Percentiles rank a stretch among this genome's conserved stretches.
Evolutionary conservation across 1,140 invertebrate species (phyloP).

Genomic region (Lepidurus couesii): DNA sequence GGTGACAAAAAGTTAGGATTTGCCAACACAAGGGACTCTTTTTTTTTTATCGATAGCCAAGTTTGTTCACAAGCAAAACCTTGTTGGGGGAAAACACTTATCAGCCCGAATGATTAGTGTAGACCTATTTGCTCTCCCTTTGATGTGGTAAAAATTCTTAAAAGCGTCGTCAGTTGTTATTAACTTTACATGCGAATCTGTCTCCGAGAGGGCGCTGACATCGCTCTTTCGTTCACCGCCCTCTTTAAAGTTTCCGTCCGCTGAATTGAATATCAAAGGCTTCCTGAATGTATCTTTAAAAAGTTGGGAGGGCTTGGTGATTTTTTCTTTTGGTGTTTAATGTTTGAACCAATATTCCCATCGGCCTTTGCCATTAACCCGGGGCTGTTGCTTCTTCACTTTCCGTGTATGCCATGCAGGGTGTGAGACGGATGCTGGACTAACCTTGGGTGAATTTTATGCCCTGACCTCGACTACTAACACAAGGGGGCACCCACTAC

Average conservation of each 20-base stretch:
- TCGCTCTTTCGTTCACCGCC: no score
- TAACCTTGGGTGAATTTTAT: constrained; percentile 5
- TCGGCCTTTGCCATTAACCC: neutral
- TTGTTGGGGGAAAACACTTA: no score
- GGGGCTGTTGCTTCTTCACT: constrained; percentile 17
- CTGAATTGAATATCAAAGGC: no score
- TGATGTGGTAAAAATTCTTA: no score
- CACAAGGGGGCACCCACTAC: neutral
- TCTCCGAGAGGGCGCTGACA: no score
- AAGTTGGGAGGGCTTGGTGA: neutral
- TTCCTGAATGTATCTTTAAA: neutral
- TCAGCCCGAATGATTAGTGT: no score
- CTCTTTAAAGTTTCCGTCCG: no score
- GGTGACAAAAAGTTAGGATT: neutral
- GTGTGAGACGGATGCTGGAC: neutral
- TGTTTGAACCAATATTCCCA: neutral
- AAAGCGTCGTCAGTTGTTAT: no score
- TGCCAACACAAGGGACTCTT: neutral
- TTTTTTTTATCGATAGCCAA: no score
- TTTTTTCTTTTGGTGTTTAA: neutral
- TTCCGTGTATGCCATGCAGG: constrained; percentile 18
- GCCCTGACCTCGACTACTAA: neutral
- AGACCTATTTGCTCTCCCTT: no score
- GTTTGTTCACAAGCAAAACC: no score
- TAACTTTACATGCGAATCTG: no score